Evolutionary conservation across 2,888 invertebrate genomes (phyloP).

Genomic region (Papilio protenor): DNA sequence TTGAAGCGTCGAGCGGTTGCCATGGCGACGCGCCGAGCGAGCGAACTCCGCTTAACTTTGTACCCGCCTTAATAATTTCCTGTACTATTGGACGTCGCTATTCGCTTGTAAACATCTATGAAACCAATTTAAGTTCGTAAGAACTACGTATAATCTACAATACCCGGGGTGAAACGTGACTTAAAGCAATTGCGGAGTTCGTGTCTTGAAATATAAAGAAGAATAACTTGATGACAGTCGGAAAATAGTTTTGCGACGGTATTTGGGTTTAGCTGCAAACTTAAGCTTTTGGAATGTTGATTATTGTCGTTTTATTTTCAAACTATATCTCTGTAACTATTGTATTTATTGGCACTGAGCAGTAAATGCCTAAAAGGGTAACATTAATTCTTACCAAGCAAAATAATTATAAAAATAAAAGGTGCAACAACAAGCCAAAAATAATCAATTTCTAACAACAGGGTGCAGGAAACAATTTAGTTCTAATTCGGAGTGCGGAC

Average conservation of each 20-base stretch:
- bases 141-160: constrained; percentile 25
- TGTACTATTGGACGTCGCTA: constrained; percentile 68
- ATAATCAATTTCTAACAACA: background rate
- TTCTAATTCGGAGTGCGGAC: constrained; percentile 4
- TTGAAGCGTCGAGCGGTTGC: constrained; percentile 57
- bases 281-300: background rate
- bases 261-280: background rate
- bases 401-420: background rate
- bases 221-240: constrained; percentile 9
- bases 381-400: background rate
- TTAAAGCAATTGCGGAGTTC: constrained; percentile 22
- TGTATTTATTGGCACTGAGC: too few relatives aligned
- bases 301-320: background rate
- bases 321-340: too few relatives aligned
- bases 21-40: constrained; percentile 66
- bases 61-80: constrained; percentile 70
- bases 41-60: constrained; percentile 54
- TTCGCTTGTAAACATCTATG: constrained; percentile 65
- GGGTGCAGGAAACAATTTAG: constrained; percentile 8
- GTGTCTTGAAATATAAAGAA: constrained; percentile 13
- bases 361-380: background rate
- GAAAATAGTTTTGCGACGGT: background rate
- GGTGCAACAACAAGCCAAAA: background rate
- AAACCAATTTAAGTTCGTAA: constrained; percentile 67
- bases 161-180: constrained; percentile 34